Base-by-base conservation (phyloP, 2,888 invertebrate genomes). In the Apamea crenata region DNA sequence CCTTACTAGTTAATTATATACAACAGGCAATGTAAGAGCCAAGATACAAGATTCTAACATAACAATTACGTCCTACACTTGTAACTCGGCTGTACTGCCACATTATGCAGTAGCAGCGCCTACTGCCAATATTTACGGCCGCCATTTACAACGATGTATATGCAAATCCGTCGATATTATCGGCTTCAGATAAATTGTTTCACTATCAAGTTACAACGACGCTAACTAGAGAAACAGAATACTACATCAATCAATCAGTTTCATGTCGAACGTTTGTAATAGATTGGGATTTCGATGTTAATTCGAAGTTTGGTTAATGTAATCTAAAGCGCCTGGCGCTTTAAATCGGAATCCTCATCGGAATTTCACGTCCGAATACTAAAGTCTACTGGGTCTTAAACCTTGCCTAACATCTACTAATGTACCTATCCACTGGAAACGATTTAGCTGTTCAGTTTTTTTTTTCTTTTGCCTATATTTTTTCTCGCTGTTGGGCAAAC, bases 61-160 rank as follows among this genome's bases (percentile, higher is more conserved):
- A 44, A 82, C 78, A 74, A 86, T 78, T 86, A 66, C 83, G 18
- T 83, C 86, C 85, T 80, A 83, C 80, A 80, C 83, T 74, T 74
- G 75, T 78, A 59, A 40, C 6, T 32, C 16, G 47, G n/a, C 68
- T 63, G 32, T 29, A 32, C 74, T 36, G 75, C 40, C 82, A 68
- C 78, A 78, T 83, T 81, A 86, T 83, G 66, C 74, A 75, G 80
- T 21, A 59, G 74, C 40, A 83, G 83, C 69, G 75, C 83, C 85
- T 80, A 82, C 83, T 29, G 47, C 14, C 36, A 56, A 77, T 74
- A 84, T 84, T 78, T 86, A 86, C 78, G 29, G 47, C 50, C 4
- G 5, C 66, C 36, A 81, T 84, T 81, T 40, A 84, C 72, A 78
- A 50, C 77, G 32, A 71, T 84, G 81, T 84, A 70, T 47, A 85